Evolutionary conservation across 2,888 invertebrate species (phyloP).

Genomic region (Poecilus cupreus): DNA sequence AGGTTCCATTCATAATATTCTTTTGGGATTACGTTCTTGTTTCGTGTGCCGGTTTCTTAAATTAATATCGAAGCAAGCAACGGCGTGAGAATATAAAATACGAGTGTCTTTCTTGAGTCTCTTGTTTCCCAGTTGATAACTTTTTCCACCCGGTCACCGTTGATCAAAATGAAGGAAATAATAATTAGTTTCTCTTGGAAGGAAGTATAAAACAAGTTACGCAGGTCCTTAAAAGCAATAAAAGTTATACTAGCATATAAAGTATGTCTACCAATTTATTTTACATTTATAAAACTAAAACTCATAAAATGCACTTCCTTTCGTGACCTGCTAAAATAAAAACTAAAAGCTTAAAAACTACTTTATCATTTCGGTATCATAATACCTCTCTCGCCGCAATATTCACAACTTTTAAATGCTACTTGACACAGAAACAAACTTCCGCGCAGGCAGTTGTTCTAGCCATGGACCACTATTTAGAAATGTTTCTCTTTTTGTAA

Average conservation of each 20-base stretch:
- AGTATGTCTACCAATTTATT: too few relatives aligned
- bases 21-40: conserved; percentile 8
- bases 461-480: background rate
- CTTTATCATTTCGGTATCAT: conserved; percentile 8
- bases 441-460: background rate
- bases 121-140: background rate
- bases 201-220: too few relatives aligned
- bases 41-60: conserved; percentile 11
- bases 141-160: background rate
- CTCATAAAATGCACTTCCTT: background rate
- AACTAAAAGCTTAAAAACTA: conserved; percentile 10
- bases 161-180: background rate
- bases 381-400: background rate
- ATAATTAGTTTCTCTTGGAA: too few relatives aligned
- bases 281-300: too few relatives aligned
- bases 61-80: conserved; percentile 4
- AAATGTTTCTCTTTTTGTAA: background rate
- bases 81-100: conserved; percentile 13
- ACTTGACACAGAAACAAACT: conserved; percentile 33
- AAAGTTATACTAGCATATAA: too few relatives aligned
- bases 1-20: background rate
- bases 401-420: conserved; percentile 15
- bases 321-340: background rate
- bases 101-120: background rate
- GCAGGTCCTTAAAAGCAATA: too few relatives aligned